Base-by-base conservation (phyloP, 2,888 invertebrate genomes). In the Euspilapteryx auroguttella region DNA sequence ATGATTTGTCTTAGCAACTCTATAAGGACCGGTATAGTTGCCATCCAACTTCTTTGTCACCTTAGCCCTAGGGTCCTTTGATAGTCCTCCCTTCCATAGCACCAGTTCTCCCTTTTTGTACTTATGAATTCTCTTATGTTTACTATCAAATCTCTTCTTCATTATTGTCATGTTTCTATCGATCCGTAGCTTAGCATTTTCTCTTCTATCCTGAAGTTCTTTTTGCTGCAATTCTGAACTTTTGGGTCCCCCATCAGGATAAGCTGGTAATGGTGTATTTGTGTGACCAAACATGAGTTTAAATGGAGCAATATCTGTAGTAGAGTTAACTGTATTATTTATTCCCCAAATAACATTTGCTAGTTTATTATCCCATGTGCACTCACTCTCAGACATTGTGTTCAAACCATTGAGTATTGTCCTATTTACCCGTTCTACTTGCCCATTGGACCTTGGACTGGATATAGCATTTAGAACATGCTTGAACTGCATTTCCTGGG, bases 401-500 rank as follows among this genome's bases (percentile, higher is more conserved):
- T 41, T 33, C 14, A 41, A 28, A 1, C 36, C 36, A 32, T 39
- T 17, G 2, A 42, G 22, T 8, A 42, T 33, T 0, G 38, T 44
- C 0, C 42, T 29, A 28, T 43, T 44, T 1, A 34, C 36, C 0
- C 42, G 37, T 27, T 44, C 42, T 1, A 44, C n/a, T n/a, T n/a
- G n/a, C n/a, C n/a, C n/a, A n/a, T n/a, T n/a, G n/a, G n/a, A n/a
- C n/a, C n/a, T n/a, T n/a, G n/a, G n/a, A n/a, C n/a, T n/a, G n/a
- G n/a, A n/a, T n/a, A n/a, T n/a, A n/a, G n/a, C n/a, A n/a, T n/a
- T n/a, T n/a, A n/a, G n/a, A n/a, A n/a, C n/a, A n/a, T n/a, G n/a
- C n/a, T n/a, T n/a, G n/a, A n/a, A 42, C 24, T 45, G 43, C 1
- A 40, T 44, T 43, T 1, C 41, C 37, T 2, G 38, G 38, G 8